These are phyloP conservation scores for Kryphioiulus occultus DNA, from an alignment of 2,888 invertebrate genomes.

Conservation along the genomic window DNA sequence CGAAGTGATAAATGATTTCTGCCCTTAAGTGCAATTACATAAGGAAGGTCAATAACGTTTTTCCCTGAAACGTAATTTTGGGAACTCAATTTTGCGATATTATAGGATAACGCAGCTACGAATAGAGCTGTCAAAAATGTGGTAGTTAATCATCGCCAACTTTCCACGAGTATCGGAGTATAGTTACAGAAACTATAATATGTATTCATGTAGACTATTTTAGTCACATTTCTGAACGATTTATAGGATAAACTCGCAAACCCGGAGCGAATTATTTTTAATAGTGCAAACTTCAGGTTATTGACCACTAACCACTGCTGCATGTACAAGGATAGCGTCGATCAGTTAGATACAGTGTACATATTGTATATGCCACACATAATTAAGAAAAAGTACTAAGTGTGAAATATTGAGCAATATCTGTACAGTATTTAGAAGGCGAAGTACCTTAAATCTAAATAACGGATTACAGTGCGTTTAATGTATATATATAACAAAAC, in stretches of 20 bases:
- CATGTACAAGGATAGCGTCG: too few species aligned
- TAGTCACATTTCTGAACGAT: background rate
- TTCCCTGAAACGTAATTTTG: background rate
- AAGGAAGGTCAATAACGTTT: background rate
- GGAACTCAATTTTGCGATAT: background rate
- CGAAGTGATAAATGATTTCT: conserved; percentile 8
- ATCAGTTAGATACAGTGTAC: background rate
- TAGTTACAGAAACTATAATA: background rate
- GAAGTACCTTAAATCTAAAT: too few species aligned
- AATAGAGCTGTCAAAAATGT: conserved; percentile 22
- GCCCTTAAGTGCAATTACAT: conserved; percentile 11
- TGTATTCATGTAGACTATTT: background rate
- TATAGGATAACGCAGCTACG: background rate
- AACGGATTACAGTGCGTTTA: too few species aligned
- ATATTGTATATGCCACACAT: too few species aligned
- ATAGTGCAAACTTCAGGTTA: background rate
- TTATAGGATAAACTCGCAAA: background rate
- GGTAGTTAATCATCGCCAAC: background rate
- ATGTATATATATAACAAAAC: too few species aligned
- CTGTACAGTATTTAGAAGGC: too few species aligned
- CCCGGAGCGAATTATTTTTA: background rate
- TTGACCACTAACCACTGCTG: background rate
- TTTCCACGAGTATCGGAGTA: background rate
- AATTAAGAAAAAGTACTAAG: too few species aligned
- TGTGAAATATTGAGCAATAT: too few species aligned